Base-by-base conservation (phyloP, 2,888 invertebrate genomes). In the Sarcophaga variegata region DNA sequence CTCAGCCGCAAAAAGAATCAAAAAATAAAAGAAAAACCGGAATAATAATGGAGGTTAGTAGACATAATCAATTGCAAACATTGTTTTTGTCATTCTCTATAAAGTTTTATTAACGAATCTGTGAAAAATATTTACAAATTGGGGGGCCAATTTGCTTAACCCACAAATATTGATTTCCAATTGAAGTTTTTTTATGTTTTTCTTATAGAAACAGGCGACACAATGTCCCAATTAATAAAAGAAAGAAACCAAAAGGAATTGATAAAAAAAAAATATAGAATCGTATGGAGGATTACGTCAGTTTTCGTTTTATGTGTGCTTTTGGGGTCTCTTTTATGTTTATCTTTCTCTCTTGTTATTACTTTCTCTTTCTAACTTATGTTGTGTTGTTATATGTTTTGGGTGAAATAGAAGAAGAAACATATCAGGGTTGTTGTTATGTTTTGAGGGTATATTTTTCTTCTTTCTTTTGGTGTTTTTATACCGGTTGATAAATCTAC, bases 211-310 rank as follows among this genome's bases (percentile, higher is more conserved):
- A 76, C 6, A n/a, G 87, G 88, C 87, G 88, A 88, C 88, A 87
- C 27, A 60, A 63, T 82, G 86, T 81, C 85, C 85, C 76, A 76
- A 47, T 62, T 71, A 75, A 81, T 62, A 76, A 67, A 66, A 37
- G 49, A 75, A 47, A 63, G 20, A 64, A 83, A 72, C 37, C 37
- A 77, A 62, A 62, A 20, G 47, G 6, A 6, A 17, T 22, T 71
- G 14, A 54, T 63, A 79, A 77, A 82, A 78, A 81, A 27, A 69
- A 72, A 8, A 37, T 71, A 27, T 67, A 49, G 27, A 71, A 74
- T 78, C 27, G 83, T 83, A 69, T 81, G 84, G 77, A 17, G 79
- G 87, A 89, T 89, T 89, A 89, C 89, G 89, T 89, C 89, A 89
- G 89, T 88, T 89, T 85, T 81, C 54, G 27, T 79, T 54, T 83